phyloP scores from a whole-genome alignment of 2,888 invertebrate genomes.

The Hyposoter didymator region DNA sequence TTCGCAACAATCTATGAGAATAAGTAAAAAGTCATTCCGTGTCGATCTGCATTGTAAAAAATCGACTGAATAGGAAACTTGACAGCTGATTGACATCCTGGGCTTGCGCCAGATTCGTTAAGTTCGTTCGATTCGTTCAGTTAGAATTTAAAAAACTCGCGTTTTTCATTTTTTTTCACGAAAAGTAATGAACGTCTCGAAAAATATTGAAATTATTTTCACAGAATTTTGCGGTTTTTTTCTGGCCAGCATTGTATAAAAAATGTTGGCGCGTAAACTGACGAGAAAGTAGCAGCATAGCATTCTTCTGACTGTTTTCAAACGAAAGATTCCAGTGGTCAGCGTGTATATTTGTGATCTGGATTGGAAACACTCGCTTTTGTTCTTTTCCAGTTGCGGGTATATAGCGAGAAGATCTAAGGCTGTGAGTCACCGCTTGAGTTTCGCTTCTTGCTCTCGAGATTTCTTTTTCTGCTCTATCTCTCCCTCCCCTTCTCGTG shows the following conservation, averaged over 20 bases:
- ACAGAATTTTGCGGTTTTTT: not conserved
- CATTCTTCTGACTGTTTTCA: not conserved
- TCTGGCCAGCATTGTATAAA: not conserved
- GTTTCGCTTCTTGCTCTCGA: constrained; percentile 47
- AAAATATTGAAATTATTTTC: not conserved
- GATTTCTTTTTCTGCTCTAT: constrained; percentile 25
- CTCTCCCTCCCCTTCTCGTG: not conserved
- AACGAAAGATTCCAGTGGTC: not conserved
- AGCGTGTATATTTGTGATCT: not conserved
- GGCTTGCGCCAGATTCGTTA: not conserved
- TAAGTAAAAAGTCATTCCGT: not conserved
- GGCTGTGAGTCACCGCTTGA: constrained; percentile 55
- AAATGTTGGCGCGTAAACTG: not conserved
- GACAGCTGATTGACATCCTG: not conserved
- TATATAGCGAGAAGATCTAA: constrained; percentile 41
- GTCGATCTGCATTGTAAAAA: not conserved
- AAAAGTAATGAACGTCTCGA: not conserved
- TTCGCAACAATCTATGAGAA: not conserved
- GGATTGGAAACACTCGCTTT: constrained; percentile 27
- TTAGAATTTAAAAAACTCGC: not conserved
- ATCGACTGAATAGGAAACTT: not conserved
- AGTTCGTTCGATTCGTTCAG: not conserved
- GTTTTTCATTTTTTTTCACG: not conserved
- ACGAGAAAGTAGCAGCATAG: not conserved
- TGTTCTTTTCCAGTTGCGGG: constrained; percentile 12